A percentile compares a stretch with the other conserved stretches of the same genome.
Conservation (phyloP, 2,797 vertebrate species). For the Pangasius sanitwongsei region DNA sequence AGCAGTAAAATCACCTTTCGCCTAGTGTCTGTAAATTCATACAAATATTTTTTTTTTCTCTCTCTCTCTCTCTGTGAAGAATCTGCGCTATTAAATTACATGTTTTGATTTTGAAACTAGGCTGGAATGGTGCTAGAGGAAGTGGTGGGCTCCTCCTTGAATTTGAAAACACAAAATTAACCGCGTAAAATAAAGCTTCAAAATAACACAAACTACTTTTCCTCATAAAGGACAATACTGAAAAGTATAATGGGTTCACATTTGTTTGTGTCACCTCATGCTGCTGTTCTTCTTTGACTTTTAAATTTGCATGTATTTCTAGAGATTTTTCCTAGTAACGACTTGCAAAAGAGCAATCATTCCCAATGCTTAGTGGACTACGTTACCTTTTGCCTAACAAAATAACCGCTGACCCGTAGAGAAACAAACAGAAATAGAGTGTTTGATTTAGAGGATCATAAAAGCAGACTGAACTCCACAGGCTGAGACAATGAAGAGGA, state of each 20-base stretch:
- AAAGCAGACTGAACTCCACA: constrained; percentile 74
- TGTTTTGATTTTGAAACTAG: constrained; percentile 26
- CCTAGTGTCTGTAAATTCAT: constrained; percentile 9
- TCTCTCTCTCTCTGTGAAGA: neutral
- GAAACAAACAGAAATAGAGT: constrained; percentile 72
- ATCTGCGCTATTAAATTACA: constrained; percentile 33
- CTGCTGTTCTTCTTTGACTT: neutral
- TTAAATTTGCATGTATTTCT: neutral
- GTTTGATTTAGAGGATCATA: constrained; percentile 74
- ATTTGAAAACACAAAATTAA: neutral
- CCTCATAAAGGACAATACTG: neutral
- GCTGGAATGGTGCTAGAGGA: neutral
- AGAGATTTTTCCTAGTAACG: neutral
- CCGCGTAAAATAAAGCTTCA: neutral
- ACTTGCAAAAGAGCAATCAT: constrained; percentile 37
- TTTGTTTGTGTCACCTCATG: constrained; percentile 7
- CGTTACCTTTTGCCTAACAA: constrained; percentile 65
- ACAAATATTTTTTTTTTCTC: no score
- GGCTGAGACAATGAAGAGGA: constrained; percentile 77
- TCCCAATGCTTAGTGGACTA: constrained; percentile 68
- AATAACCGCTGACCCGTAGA: constrained; percentile 51
- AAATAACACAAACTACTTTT: neutral
- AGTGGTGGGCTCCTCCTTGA: neutral
- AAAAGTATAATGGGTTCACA: neutral
- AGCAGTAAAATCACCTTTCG: constrained; percentile 23